Conservation (phyloP, 92 coral and sea anemone species). For the Epizoanthus fatuus region DNA sequence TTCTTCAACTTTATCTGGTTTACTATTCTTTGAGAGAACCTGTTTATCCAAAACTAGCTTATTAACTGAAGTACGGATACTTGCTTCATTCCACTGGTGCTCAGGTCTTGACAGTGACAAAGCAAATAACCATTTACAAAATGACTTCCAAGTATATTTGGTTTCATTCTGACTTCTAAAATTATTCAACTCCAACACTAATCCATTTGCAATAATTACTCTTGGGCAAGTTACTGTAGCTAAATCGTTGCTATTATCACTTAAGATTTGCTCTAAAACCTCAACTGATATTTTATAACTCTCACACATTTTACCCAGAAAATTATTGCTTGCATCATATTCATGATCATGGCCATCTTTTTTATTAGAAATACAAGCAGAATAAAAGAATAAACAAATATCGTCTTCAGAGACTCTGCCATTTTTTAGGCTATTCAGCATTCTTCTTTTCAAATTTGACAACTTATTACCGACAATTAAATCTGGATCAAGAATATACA, state of each 20-base stretch:
- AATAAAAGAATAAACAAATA: constrained; percentile 15
- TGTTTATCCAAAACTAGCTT: constrained; percentile 10
- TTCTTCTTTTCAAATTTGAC: constrained; percentile 10
- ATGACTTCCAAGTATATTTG: constrained; percentile 15
- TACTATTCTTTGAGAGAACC: neutral
- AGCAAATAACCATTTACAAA: constrained; percentile 24
- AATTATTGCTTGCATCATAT: constrained; percentile 1
- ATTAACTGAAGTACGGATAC: constrained; percentile 1
- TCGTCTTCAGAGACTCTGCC: constrained; percentile 1
- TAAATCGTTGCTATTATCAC: constrained; percentile 5
- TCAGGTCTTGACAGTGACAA: constrained; percentile 36
- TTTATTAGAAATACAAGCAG: neutral
- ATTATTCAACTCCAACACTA: constrained; percentile 17
- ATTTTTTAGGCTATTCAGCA: neutral
- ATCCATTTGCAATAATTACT: constrained; percentile 13
- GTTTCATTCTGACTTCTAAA: neutral
- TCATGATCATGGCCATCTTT: constrained; percentile 26
- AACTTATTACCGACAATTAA: constrained; percentile 16
- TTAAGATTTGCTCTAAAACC: constrained; percentile 9
- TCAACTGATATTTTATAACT: constrained; percentile 8
- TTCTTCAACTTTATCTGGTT: constrained; percentile 1
- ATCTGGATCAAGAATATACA: constrained; percentile 12
- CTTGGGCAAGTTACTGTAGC: constrained; percentile 15
- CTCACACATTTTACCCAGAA: constrained; percentile 19
- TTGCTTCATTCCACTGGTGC: constrained; percentile 22